phyloP scores from a whole-genome alignment of 2,113 vertebrate species.

The Bombycilla garrulus region DNA sequence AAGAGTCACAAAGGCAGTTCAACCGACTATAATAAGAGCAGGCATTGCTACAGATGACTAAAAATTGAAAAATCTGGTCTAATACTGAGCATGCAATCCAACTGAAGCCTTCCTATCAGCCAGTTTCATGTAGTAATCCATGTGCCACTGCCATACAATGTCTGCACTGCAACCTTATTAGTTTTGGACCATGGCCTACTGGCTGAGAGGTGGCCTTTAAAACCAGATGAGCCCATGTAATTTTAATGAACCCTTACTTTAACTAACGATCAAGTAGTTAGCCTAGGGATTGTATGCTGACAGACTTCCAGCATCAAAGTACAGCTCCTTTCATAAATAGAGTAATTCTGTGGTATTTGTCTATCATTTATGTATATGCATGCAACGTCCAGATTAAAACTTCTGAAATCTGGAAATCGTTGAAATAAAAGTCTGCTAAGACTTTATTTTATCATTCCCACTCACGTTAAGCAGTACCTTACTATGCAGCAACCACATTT shows the following conservation, averaged over 20 bases:
- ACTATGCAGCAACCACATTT: not conserved
- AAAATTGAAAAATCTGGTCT: not conserved
- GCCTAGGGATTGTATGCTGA: not conserved
- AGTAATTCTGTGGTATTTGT: not conserved
- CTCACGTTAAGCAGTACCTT: not conserved
- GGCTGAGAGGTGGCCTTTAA: slow-evolving; percentile 16
- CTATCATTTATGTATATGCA: not conserved
- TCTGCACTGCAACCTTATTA: not conserved
- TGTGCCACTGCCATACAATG: not conserved
- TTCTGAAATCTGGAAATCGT: not conserved
- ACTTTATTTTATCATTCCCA: not conserved
- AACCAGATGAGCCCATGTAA: slow-evolving; percentile 24
- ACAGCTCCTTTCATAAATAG: not conserved
- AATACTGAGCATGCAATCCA: not conserved
- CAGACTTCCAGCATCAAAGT: not conserved
- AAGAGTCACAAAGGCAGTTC: not conserved
- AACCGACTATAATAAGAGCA: not conserved
- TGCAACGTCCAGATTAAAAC: not conserved
- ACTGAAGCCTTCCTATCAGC: not conserved
- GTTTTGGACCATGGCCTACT: not conserved
- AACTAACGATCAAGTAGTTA: slow-evolving; percentile 10
- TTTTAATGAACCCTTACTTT: slow-evolving; percentile 45
- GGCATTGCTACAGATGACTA: not conserved
- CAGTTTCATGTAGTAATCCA: not conserved
- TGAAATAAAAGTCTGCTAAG: not conserved